Conservation (phyloP, 1,140 invertebrate genomes). For the Dreissena rostriformis region DNA sequence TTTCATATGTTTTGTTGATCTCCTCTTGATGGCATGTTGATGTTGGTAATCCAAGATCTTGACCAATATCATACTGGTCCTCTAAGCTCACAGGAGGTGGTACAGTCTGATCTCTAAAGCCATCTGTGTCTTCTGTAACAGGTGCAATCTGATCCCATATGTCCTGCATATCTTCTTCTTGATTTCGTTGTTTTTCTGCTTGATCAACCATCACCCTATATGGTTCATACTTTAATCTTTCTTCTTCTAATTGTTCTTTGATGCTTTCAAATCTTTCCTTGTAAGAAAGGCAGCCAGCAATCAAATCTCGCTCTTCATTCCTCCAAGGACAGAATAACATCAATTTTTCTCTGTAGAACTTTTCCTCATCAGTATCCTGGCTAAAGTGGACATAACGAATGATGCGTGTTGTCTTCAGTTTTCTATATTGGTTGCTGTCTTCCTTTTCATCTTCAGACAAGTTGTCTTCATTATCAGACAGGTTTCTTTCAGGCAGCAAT, state of each 20-base stretch:
- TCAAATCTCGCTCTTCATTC: conserved; percentile 30
- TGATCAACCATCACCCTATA: conserved; percentile 16
- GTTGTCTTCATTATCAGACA: conserved; percentile 9
- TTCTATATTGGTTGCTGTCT: conserved; percentile 12
- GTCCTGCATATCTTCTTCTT: conserved; percentile 32
- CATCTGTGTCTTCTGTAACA: conserved; percentile 19
- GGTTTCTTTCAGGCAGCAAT: conserved; percentile 10
- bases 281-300: background rate
- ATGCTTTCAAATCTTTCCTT: conserved; percentile 19
- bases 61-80: conserved; percentile 28
- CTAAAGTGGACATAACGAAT: conserved; percentile 48
- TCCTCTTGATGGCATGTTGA: conserved; percentile 23
- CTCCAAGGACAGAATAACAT: conserved; percentile 49
- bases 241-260: conserved; percentile 6
- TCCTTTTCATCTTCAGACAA: background rate
- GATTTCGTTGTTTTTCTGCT: conserved; percentile 13
- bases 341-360: conserved; percentile 51
- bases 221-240: conserved; percentile 11
- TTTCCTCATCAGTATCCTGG: conserved; percentile 35
- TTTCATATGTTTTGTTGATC: background rate
- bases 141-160: conserved; percentile 20
- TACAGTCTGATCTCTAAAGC: background rate
- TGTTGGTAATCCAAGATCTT: conserved; percentile 23
- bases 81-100: background rate
- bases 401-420: conserved; percentile 17